Evolutionary conservation across 2,113 vertebrate species (phyloP), one percentile per base, ranked within the genome.

Genomic region (Laticauda laticaudata): DNA sequence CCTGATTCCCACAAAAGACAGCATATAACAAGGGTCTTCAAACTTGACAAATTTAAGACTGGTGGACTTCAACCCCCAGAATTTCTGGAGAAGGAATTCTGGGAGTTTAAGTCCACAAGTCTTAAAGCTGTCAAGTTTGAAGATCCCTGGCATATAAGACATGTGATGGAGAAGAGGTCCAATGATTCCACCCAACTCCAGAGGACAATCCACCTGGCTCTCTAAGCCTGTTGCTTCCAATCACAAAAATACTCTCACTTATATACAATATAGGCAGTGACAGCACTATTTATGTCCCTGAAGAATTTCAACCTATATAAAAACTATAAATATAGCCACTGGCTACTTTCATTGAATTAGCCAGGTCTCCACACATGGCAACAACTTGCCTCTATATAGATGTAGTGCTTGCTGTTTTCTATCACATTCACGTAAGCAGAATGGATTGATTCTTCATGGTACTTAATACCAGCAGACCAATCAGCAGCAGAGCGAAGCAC

Each of bases 381-480:
- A 87, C 57, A 20, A 94, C 97, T 96, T 94, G 99, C 99, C 97
- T 99, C 99, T 4, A 99, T 99, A 90, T 99, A 99, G 94, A 99
- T 96, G 96, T 98, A 99, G 98, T 99, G 98, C 34, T 98, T 97
- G 98, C 99, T 99, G 95, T 98, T 98, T 91, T 98, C 69, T 95
- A 99, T 99, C 94, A 97, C 97, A 0, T 96, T 87, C 92, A 98
- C 0, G 0, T 99, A 99, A 61, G 99, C 99, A 0, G 96, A 95
- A 93, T 99, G 99, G 97, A 99, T 99, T 93, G 99, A 99, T 93
- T 99, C 99, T 96, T 99, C 99, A 0, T 99, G 98, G 96, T 99
- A 98, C 86, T 99, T 99, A 91, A 99, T 99, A 61, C 99, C 99
- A 0, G 99, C 99, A 0, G 99, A 99, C 99, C 99, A 99, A 91